These are phyloP conservation scores for Capitulum mitella DNA, from an alignment of 2,888 invertebrate species.

Conservation along the genomic window DNA sequence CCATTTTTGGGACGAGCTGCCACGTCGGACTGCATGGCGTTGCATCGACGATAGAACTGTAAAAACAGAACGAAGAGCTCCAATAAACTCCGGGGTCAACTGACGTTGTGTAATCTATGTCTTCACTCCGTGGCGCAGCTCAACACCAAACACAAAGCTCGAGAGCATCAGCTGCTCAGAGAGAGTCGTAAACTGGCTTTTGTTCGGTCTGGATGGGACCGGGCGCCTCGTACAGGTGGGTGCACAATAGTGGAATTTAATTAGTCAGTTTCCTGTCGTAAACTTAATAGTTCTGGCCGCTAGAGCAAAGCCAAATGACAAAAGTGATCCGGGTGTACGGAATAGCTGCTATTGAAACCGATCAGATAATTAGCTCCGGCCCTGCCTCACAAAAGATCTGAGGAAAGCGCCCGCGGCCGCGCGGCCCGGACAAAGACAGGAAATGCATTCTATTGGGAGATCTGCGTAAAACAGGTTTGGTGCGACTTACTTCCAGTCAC, in stretches of 20 bases:
- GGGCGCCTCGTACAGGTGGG: background rate
- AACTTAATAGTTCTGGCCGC: background rate
- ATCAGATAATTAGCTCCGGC: background rate
- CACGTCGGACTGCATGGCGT: too few relatives aligned
- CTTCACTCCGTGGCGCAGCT: too few relatives aligned
- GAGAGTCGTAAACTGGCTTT: background rate
- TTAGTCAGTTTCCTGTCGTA: conserved; percentile 15
- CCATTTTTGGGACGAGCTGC: too few relatives aligned
- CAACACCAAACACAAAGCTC: background rate
- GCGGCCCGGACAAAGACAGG: background rate
- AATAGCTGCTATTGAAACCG: conserved; percentile 14
- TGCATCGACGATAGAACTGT: too few relatives aligned
- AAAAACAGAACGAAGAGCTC: too few relatives aligned
- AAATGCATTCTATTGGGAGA: background rate
- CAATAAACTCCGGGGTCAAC: too few relatives aligned
- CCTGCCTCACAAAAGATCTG: background rate
- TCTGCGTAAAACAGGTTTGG: background rate
- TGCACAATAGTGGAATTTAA: background rate
- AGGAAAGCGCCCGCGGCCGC: background rate
- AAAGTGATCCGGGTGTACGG: background rate
- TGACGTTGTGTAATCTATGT: too few relatives aligned
- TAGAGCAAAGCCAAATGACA: background rate
- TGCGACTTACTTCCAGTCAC: background rate
- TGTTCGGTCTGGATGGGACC: background rate
- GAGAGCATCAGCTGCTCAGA: too few relatives aligned